These are phyloP conservation scores for Drosophila cracens DNA, from an alignment of 2,888 invertebrate species.

Conservation along the genomic window DNA sequence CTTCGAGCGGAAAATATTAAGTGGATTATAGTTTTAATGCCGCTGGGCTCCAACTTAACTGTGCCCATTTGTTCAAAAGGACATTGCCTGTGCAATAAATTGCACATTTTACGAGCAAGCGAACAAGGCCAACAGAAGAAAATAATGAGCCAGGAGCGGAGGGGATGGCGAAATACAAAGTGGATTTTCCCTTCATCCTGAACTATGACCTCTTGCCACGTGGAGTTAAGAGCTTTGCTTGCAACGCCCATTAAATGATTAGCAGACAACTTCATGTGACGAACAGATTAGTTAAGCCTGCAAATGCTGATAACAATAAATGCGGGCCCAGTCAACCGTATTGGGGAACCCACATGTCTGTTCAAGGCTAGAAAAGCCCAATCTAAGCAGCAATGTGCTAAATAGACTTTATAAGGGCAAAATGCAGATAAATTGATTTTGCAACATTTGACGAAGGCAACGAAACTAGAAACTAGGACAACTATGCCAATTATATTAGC, in stretches of 20 bases:
- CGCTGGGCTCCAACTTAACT: conserved; percentile 19
- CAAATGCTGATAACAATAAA: conserved; percentile 42
- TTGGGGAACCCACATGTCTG: not conserved
- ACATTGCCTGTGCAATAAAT: conserved; percentile 58
- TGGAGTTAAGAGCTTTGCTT: conserved; percentile 25
- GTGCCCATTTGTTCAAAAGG: conserved; percentile 36
- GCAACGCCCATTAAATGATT: conserved; percentile 45
- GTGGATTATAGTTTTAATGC: conserved; percentile 80
- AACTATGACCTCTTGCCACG: conserved; percentile 29
- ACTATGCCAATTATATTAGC: not conserved
- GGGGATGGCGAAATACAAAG: not conserved
- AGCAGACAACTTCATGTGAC: conserved; percentile 31
- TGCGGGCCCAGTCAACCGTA: conserved; percentile 11
- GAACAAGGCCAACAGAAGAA: conserved; percentile 7
- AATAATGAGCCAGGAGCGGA: not conserved
- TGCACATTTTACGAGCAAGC: conserved; percentile 26
- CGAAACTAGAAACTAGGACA: not conserved
- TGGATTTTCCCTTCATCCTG: conserved; percentile 12
- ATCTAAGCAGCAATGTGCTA: not conserved
- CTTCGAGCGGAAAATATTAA: conserved; percentile 76
- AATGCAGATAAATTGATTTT: not conserved
- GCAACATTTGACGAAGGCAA: not conserved
- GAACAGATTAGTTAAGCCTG: conserved; percentile 49
- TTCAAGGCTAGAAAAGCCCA: not conserved
- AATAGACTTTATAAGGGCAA: not conserved